Base-by-base conservation (phyloP, 2,113 vertebrate genomes). In the Notarius quadriscutis region DNA sequence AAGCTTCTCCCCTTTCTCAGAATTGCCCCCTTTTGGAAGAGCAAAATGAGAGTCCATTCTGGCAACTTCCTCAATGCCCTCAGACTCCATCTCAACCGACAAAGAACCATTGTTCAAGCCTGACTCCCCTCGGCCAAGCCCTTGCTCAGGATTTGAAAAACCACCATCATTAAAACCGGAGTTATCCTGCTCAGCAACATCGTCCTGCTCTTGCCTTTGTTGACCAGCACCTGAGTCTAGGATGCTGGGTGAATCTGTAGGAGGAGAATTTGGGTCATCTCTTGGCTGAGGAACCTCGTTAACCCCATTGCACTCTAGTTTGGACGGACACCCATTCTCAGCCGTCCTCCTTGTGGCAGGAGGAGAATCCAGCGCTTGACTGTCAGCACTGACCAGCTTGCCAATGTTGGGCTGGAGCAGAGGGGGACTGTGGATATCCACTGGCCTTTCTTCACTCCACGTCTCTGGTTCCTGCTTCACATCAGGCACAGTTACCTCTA, bases 391-490 rank as follows among this genome's bases (percentile, higher is more conserved):
- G 91, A 95, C 94, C 91, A 95, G 92, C 87, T 96, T 95, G 88
- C 94, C 95, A 27, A 95, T 95, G 87, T 96, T 96, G 77, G 94
- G 94, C 90, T 96, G 95, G 14, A 93, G 93, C 10, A 94, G 92
- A 7, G 93, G 93, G 0, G 94, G 94, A 87, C 95, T 95, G 90
- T 94, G 93, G 83, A 95, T 93, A 85, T 96, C 94, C 88, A 94
- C 92, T 12, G 95, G 93, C 92, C 95, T 94, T 89, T 97, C 97
- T 90, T 97, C 97, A 89, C 90, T 95, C 96, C 93, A 96, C 84
- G 94, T 93, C 85, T 93, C 92, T 58, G 91, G 90, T 81, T 86
- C 93, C 94, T 77, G 95, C 22, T 87, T 89, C 91, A 88, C 94
- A 93, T 92, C 96, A 95, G 11, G 95, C 75, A 93, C 95, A 92